Evolutionary conservation across 1,140 invertebrate genomes (phyloP).

Genomic region (Bradysia coprophila): DNA sequence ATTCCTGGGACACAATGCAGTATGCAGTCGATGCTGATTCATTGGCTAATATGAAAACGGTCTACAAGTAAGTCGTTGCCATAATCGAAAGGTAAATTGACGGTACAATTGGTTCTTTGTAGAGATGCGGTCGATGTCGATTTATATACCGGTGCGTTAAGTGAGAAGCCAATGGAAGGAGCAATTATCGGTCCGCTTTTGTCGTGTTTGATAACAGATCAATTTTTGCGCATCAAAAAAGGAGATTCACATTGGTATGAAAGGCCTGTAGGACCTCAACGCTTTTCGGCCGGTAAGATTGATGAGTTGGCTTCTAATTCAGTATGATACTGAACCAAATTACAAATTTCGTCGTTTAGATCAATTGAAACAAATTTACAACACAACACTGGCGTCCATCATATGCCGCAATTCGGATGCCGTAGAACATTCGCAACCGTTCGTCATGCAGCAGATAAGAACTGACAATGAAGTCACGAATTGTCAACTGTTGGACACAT

Average conservation of each 20-base stretch:
- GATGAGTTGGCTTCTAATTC: no score
- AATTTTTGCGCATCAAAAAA: constrained; percentile 58
- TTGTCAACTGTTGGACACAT: constrained; percentile 34
- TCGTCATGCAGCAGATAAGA: constrained; percentile 48
- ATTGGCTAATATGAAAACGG: constrained; percentile 34
- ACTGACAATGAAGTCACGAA: constrained; percentile 38
- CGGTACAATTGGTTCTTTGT: background rate
- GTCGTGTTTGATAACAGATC: constrained; percentile 68
- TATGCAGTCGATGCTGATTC: constrained; percentile 38
- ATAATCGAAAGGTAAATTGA: background rate
- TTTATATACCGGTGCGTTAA: constrained; percentile 66
- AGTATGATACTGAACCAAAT: background rate
- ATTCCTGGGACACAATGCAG: constrained; percentile 54
- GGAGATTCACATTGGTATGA: constrained; percentile 85
- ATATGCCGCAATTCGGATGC: constrained; percentile 80
- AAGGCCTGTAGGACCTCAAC: constrained; percentile 35
- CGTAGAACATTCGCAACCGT: constrained; percentile 47
- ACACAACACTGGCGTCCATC: constrained; percentile 60
- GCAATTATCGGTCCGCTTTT: constrained; percentile 67
- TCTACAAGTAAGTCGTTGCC: constrained; percentile 36
- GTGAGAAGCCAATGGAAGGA: constrained; percentile 46
- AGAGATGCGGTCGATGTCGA: constrained; percentile 69
- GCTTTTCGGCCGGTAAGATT: constrained; percentile 44
- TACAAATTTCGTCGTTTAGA: constrained; percentile 32
- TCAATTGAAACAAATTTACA: constrained; percentile 73